Percentiles rank a stretch among this genome's conserved stretches.
These are phyloP conservation scores for Leguminivora glycinivorella DNA, from an alignment of 1,140 invertebrate species.

Conservation along the genomic window DNA sequence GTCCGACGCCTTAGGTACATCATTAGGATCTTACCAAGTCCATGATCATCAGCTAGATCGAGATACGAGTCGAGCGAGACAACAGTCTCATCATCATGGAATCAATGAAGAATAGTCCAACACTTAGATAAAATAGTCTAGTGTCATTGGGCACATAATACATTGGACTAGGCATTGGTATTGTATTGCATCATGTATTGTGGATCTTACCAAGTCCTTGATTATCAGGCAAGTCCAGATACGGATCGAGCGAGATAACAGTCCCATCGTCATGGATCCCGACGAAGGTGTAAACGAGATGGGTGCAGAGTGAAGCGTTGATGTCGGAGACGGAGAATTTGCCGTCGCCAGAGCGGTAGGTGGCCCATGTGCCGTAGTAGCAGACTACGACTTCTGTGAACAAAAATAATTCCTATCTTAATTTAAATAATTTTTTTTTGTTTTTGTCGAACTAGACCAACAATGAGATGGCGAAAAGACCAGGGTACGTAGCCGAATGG, in stretches of 20 bases:
- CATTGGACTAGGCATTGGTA: no score
- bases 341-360: conserved; percentile 83
- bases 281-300: conserved; percentile 80
- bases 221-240: conserved; percentile 17
- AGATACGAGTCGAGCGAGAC: conserved; percentile 5
- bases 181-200: no score
- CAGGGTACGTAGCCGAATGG: no score
- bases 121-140: no score
- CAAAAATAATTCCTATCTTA: not conserved
- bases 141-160: no score
- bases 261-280: not conserved
- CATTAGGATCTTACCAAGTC: no score
- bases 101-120: no score
- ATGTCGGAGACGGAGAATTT: conserved; percentile 84
- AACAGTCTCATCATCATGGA: not conserved
- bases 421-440: no score
- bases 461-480: no score
- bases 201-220: conserved; percentile 59
- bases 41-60: no score
- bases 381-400: conserved; percentile 81
- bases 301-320: conserved; percentile 85
- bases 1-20: no score
- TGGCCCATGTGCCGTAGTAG: conserved; percentile 88
- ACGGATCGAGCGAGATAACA: not conserved
- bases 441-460: no score